phyloP scores from a whole-genome alignment of 2,113 vertebrate species.

The Sialia sialis region DNA sequence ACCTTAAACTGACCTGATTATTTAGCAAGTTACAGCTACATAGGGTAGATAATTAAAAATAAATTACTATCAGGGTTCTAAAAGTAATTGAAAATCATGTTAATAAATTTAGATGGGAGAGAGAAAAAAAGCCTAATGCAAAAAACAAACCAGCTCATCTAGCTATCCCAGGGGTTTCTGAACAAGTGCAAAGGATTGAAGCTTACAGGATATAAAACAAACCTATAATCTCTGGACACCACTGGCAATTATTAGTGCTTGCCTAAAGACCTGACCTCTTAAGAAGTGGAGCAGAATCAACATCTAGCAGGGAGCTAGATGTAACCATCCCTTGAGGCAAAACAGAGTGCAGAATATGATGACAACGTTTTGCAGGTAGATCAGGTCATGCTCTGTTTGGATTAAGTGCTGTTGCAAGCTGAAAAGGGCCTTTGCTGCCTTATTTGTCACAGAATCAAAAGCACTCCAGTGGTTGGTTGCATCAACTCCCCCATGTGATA shows the following conservation, averaged over 20 bases:
- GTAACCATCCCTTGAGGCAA: neutral
- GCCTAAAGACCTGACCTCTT: slow-evolving; percentile 13
- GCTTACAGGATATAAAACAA: neutral
- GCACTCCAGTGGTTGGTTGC: neutral
- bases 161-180: neutral
- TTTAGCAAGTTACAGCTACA: slow-evolving; percentile 47
- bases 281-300: slow-evolving; percentile 35
- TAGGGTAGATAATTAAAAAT: slow-evolving; percentile 51
- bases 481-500: neutral
- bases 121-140: neutral
- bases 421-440: neutral
- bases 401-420: neutral
- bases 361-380: neutral
- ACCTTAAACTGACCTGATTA: slow-evolving; percentile 54
- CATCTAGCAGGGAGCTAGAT: neutral
- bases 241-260: neutral
- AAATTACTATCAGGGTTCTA: slow-evolving; percentile 45
- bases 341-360: neutral
- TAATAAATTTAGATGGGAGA: slow-evolving; percentile 41
- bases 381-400: slow-evolving; percentile 20
- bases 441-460: neutral
- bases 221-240: neutral
- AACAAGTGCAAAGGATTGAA: neutral
- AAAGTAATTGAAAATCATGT: slow-evolving; percentile 53
- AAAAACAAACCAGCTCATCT: neutral